These are phyloP conservation scores for Tridacna gigas DNA, from an alignment of 2,888 invertebrate species.

Conservation along the genomic window DNA sequence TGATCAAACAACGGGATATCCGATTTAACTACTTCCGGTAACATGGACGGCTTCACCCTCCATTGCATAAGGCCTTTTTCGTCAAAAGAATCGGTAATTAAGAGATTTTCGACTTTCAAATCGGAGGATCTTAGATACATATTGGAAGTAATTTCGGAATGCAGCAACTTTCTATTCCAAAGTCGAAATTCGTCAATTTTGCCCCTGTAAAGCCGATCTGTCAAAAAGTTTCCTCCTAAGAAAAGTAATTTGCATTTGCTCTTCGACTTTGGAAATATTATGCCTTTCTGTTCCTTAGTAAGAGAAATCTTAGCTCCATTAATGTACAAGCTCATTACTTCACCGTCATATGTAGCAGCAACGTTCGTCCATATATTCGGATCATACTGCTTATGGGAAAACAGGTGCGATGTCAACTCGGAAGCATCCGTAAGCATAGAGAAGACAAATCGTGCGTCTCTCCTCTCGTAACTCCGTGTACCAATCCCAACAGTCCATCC, in stretches of 20 bases:
- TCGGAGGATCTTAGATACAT: constrained; percentile 38
- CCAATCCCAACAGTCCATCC: constrained; percentile 75
- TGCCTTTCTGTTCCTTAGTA: constrained; percentile 67
- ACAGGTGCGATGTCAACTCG: constrained; percentile 52
- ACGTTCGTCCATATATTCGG: constrained; percentile 75
- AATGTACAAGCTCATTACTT: constrained; percentile 71
- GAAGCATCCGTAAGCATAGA: constrained; percentile 70
- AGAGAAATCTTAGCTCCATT: constrained; percentile 74
- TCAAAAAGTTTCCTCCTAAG: constrained; percentile 70
- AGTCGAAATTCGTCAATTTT: constrained; percentile 71
- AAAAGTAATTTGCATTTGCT: constrained; percentile 70
- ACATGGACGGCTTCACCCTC: constrained; percentile 44
- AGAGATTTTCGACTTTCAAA: constrained; percentile 14
- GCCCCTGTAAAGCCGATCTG: constrained; percentile 70
- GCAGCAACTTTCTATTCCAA: constrained; percentile 69
- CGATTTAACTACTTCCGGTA: constrained; percentile 58
- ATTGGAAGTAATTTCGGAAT: constrained; percentile 67
- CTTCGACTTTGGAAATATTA: constrained; percentile 62
- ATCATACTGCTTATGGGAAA: constrained; percentile 64
- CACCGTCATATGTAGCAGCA: constrained; percentile 74
- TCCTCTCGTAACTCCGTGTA: constrained; percentile 39
- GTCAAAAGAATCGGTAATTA: constrained; percentile 67
- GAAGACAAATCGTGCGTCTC: constrained; percentile 70
- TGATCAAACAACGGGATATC: constrained; percentile 61
- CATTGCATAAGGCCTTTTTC: constrained; percentile 61